A percentile compares a stretch with the other conserved stretches of the same genome.
phyloP scores from a whole-genome alignment of 2,113 vertebrate species.

The Grammomys dolichurus region DNA sequence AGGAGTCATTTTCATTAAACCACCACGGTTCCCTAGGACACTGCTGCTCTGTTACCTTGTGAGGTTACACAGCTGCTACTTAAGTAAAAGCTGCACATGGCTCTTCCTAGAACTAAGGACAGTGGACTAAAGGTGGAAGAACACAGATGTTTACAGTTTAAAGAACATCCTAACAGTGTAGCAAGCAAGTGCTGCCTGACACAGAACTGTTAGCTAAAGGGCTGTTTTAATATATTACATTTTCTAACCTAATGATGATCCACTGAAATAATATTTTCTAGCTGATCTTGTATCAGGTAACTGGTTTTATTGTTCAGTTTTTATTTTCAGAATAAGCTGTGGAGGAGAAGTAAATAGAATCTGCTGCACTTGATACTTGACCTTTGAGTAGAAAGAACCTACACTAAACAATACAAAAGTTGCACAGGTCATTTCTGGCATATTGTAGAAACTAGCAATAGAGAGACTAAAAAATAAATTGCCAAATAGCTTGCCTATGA shows the following conservation, averaged over 20 bases:
- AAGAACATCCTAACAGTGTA: background rate
- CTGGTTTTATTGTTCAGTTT: background rate
- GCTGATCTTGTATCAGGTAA: conserved; percentile 18
- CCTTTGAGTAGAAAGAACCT: conserved; percentile 9
- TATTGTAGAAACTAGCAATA: background rate
- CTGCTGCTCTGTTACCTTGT: background rate
- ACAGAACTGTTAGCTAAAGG: background rate
- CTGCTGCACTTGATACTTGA: background rate
- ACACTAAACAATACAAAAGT: background rate
- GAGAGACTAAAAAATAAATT: conserved; percentile 22
- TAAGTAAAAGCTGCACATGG: background rate
- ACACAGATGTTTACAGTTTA: background rate
- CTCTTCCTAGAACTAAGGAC: background rate
- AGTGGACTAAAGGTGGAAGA: no score
- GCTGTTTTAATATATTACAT: conserved; percentile 51
- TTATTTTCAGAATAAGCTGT: conserved; percentile 29
- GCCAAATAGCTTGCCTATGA: background rate
- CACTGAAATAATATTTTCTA: background rate
- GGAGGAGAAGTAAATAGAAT: conserved; percentile 24
- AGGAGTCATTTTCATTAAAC: background rate
- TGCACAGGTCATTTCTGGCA: background rate
- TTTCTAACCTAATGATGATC: background rate
- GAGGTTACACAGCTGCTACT: background rate
- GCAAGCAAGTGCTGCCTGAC: background rate
- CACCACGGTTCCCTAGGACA: background rate